Evolutionary conservation across 2,888 invertebrate genomes (phyloP), one percentile per base, ranked within the genome.

Genomic region (Athrips mouffetella): DNA sequence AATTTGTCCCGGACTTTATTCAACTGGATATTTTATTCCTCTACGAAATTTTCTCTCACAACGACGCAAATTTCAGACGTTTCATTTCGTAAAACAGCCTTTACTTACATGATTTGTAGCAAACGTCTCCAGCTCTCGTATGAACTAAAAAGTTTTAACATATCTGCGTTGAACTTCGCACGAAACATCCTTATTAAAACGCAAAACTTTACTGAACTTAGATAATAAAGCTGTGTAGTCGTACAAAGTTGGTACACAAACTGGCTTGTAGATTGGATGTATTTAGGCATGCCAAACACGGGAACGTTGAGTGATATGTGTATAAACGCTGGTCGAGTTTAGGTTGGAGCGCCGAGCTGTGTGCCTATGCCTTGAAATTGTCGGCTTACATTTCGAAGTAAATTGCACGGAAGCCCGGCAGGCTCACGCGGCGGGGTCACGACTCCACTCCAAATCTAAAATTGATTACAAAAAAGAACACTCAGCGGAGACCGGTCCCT

Each of bases 371-470:
- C 50, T 58, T 58, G 55, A 53, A 58, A 57, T 50, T 50, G 49
- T 27, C 41, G 29, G 44, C 41, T 49, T 45, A 59, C 54, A 53
- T 48, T 63, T 54, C 45, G 52, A 57, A 52, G 46, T 63, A 60
- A 73, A 70, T 67, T 65, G 73, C 71, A 65, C 76, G 77, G 78
- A 77, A 79, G 79, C 78, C 72, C 59, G 61, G 66, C 55, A 67
- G 65, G 59, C 69, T 75, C 76, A 74, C 73, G 76, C 73, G 73
- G 62, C 64, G 65, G 59, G 70, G 77, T 85, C 85, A 81, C 82
- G 81, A 84, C 69, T 77, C 65, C 73, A 77, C 72, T 78, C 75
- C 77, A 80, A 83, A 84, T 82, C 71, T 76, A 78, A 83, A 80
- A 81, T 80, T 80, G 79, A 81, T 81, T 81, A 79, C 71, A 63